Evolutionary conservation across 2,113 vertebrate genomes (phyloP), one percentile per base, ranked within the genome.

Genomic region (Tylochromis polylepis): DNA sequence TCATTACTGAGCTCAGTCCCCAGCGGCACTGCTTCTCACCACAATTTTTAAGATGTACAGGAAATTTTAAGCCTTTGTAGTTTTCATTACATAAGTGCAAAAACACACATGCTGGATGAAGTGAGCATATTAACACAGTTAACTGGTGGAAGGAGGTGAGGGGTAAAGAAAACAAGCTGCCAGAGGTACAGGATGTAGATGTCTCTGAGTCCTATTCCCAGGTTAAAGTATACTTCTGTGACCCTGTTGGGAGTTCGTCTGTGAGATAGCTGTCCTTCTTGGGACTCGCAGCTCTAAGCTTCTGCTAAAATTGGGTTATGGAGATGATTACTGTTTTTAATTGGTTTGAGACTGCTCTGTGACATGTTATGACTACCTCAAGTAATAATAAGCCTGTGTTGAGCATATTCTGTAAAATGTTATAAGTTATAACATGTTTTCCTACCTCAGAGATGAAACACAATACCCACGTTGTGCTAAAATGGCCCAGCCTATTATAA

Each of bases 351-450:
- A 58, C 86, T 80, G 58, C 86, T 65, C 85, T 1, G 56, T 85
- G 85, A 85, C 34, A n/a, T 94, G 93, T 94, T 94, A 91, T 93
- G 93, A 84, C 94, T 94, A 88, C 90, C 51, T 84, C 49, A 22
- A 58, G 53, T 88, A 83, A 92, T 89, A 88, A 83, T 79, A 83
- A 87, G 79, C 81, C 85, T 41, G 86, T 91, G 83, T 86, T 67
- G 51, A 78, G 55, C 55, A 55, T 22, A 53, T 79, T 46, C 58
- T 86, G 75, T 85, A 81, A 86, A 88, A 88, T 62, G 79, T 24
- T 78, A 86, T 70, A 15, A 78, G 79, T 59, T 85, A 53, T 75
- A 46, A 77, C 85, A 87, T 87, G 38, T 89, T 92, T 90, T 86
- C 77, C 18, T 82, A 65, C 89, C 56, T 82, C 56, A 29, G 65